Base-by-base conservation (phyloP, 1,140 invertebrate species). In the Diabrotica virgifera region DNA sequence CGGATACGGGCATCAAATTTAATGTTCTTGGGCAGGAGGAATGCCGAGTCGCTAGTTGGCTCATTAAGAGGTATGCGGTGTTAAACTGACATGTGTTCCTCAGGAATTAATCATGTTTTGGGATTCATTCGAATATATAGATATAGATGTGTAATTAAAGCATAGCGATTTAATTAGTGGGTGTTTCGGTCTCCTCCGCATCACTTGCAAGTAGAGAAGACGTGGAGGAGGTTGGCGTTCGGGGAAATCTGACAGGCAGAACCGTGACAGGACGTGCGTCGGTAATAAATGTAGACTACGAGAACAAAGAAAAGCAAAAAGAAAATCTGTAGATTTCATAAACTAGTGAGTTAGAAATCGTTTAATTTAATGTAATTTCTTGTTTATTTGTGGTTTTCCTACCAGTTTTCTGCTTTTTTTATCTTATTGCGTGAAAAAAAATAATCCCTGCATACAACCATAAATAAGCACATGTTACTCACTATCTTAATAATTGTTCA, bases 61-160 rank as follows among this genome's bases (percentile, higher is more conserved):
- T 77, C 76, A 77, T 77, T 77, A 77, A 74, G 71, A 77, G 76
- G 74, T 76, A 77, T 77, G 76, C 75, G 69, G 75, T 74, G 76
- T 75, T 77, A 77, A 77, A 77, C 74, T 73, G 76, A 77, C 76
- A 77, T 76, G 72, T 77, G 76, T 77, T 77, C 67, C 68, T 51
- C 53, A 70, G 70, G 73, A 76, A 77, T 77, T 77, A 77, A 77
- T 77, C 76, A 74, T 75, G 72, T 75, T 74, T 72, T 73, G 68
- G 67, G 40, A 68, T 71, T 46, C 5, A 68, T 71, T 46, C 5
- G 40, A n/a, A 46, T 46, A 46, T 46, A 24, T 24, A 46, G 40
- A 46, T 46, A 46, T 46, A n/a, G n/a, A 46, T 46, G n/a, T n/a
- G 72, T 70, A 75, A 76, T 76, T 76, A 76, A 75, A 75, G 71